These are phyloP conservation scores for Noctilio leporinus DNA, from an alignment of 2,113 vertebrate species.

Conservation along the genomic window DNA sequence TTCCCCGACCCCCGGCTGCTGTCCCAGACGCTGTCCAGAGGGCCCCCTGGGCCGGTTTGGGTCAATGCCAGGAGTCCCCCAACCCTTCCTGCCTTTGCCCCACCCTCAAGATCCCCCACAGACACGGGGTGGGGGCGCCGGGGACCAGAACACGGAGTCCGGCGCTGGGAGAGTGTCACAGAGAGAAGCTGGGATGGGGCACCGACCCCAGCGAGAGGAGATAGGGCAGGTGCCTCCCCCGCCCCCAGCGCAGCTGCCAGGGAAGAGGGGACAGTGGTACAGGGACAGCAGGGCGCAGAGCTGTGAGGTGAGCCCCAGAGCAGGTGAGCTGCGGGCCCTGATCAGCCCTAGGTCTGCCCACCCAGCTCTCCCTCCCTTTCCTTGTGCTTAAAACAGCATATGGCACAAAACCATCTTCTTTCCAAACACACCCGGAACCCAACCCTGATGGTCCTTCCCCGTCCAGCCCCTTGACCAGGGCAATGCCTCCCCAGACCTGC, in stretches of 20 bases:
- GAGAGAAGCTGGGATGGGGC: rapidly evolving
- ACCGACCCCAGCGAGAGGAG: no score
- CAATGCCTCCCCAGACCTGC: neutral
- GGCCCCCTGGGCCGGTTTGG: neutral
- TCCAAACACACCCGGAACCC: neutral
- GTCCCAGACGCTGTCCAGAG: rapidly evolving
- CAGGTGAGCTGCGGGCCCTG: rapidly evolving
- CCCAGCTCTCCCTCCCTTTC: neutral
- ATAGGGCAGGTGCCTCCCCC: neutral
- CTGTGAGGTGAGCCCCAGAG: rapidly evolving
- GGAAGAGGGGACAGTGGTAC: rapidly evolving
- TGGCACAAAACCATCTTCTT: neutral
- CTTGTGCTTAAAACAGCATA: neutral
- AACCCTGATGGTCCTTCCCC: neutral
- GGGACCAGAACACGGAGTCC: neutral
- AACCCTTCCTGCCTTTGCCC: neutral
- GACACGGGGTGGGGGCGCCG: no score
- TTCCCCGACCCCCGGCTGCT: rapidly evolving
- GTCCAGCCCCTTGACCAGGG: neutral
- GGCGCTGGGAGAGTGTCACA: neutral
- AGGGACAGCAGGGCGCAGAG: neutral
- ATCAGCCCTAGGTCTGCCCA: rapidly evolving
- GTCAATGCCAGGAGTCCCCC: rapidly evolving
- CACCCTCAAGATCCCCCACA: neutral
- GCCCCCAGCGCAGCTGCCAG: rapidly evolving